Evolutionary conservation across 2,888 invertebrate genomes (phyloP), one percentile per base, ranked within the genome.

Genomic region (Microplitis manilae): DNA sequence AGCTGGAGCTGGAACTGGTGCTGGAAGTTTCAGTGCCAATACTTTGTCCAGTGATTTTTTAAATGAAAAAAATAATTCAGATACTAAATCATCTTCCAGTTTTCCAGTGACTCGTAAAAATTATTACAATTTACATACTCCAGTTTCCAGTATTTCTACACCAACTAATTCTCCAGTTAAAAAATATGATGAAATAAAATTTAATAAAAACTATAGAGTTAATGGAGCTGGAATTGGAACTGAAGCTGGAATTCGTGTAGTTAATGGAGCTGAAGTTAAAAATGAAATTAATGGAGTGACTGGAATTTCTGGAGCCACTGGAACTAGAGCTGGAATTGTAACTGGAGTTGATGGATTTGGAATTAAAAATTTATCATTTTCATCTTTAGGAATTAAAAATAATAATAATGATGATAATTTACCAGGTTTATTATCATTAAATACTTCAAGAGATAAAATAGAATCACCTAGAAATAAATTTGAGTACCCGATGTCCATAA

Each of bases 81-180:
- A 62, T 6, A 6, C 71, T 7, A 62, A 39, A 40, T 71, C 39
- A 61, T 38, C 39, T 38, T 38, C 61, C 6, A 71, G n/a, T 15
- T 61, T 38, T 17, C 39, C 71, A 81, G n/a, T 81, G 84, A 59
- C 85, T 67, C 85, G 84, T 76, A 85, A 81, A 73, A 86, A 85
- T 75, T 87, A 88, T 15, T 70, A 81, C 41, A 89, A 88, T 79
- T 77, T 83, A 39, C 60, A 64, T 17, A 71, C 64, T 39, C 17
- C 50, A 39, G n/a, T 60, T 13, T 60, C 81, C 6, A 73, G 59
- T 6, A 71, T 71, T 74, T 76, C 78, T 41, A 69, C 78, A 68
- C 71, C 64, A 79, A 72, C 17, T 65, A 77, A 80, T 68, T 69
- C 73, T 67, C 77, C 82, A 79, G 81, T 39, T 6, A 60, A 39